Evolutionary conservation across 1,140 invertebrate species (phyloP).

Genomic region (Triops cancriformis): DNA sequence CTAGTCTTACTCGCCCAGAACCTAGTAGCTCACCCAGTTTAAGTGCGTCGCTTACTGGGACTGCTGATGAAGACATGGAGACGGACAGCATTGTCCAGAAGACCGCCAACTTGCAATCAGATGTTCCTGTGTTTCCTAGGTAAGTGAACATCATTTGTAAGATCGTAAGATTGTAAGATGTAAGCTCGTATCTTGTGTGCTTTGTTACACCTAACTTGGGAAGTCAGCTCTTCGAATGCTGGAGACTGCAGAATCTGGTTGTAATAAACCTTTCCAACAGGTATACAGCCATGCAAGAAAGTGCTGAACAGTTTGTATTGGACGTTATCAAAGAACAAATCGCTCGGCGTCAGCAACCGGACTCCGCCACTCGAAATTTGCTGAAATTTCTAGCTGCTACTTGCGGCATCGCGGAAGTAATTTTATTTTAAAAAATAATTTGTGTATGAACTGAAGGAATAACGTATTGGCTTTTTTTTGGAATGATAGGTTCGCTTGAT

Average conservation of each 20-base stretch:
- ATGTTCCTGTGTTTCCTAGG: constrained; percentile 34
- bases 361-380: constrained; percentile 22
- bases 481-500: constrained; percentile 58
- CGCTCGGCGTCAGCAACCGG: constrained; percentile 21
- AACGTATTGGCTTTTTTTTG: constrained; percentile 10
- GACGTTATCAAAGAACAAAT: constrained; percentile 24
- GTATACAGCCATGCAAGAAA: neutral
- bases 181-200: too few species aligned
- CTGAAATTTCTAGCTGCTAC: constrained; percentile 27
- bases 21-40: constrained; percentile 32
- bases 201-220: too few species aligned
- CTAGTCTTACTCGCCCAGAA: constrained; percentile 30
- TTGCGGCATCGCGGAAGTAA: constrained; percentile 10
- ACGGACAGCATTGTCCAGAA: constrained; percentile 2
- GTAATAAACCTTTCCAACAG: neutral
- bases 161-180: too few species aligned
- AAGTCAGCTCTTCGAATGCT: too few species aligned
- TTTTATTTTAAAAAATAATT: neutral
- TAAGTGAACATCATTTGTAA: too few species aligned
- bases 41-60: neutral
- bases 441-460: too few species aligned
- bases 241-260: too few species aligned
- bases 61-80: constrained; percentile 15
- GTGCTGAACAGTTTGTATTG: neutral
- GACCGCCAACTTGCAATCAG: neutral